A percentile compares a stretch with the other conserved stretches of the same genome.
phyloP scores from a whole-genome alignment of 1,140 invertebrate species.

The Acyrthosiphon pisum region DNA sequence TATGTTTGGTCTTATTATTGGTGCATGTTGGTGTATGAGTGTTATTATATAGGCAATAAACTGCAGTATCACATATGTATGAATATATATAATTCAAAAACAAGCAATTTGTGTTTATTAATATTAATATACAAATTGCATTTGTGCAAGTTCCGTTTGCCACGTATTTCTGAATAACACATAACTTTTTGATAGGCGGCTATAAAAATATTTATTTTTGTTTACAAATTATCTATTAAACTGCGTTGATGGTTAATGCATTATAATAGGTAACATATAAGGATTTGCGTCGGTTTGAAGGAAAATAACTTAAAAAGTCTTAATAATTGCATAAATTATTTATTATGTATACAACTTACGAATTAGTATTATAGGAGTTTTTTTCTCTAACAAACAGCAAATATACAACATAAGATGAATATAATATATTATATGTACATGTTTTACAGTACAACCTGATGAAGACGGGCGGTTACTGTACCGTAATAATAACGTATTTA shows the following conservation, averaged over 20 bases:
- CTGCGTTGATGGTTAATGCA: not conserved
- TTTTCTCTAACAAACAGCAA: not conserved
- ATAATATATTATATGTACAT: not conserved
- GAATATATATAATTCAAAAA: not conserved
- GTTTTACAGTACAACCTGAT: not conserved
- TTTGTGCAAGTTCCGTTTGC: too few species aligned
- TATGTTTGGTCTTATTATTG: not conserved
- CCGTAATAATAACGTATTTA: not conserved
- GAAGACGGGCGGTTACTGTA: not conserved
- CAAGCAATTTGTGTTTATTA: not conserved
- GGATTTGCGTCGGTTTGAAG: not conserved
- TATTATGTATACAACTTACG: constrained; percentile 44
- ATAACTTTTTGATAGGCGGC: not conserved
- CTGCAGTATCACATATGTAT: too few species aligned
- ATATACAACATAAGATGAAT: not conserved
- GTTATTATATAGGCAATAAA: not conserved
- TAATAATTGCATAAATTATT: not conserved
- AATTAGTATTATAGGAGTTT: constrained; percentile 49
- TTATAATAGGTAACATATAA: not conserved
- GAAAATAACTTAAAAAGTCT: not conserved
- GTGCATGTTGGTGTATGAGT: not conserved
- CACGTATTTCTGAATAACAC: not conserved
- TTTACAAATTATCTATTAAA: not conserved
- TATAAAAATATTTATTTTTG: not conserved
- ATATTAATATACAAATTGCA: not conserved